Conservation (phyloP, 2,113 vertebrate genomes). For the Myotis davidii region DNA sequence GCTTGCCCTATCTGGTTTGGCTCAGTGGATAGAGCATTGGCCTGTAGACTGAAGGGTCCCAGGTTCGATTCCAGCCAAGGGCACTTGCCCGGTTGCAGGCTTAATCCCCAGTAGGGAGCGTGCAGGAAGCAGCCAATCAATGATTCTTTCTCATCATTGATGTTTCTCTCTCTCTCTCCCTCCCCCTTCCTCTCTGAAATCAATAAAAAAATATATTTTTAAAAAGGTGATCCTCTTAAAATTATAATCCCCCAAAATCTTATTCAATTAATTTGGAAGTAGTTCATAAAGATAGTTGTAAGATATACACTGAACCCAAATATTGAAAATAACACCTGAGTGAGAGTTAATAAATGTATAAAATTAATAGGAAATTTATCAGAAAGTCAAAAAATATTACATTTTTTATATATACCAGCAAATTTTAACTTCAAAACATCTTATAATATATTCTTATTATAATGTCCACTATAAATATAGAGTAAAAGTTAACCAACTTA, state of each 20-base stretch:
- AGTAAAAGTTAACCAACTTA: rapidly evolving
- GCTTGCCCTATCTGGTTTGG: too few species aligned
- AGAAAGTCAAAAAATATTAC: neutral
- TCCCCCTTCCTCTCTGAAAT: too few species aligned
- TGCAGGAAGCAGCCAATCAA: too few species aligned
- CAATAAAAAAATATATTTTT: too few species aligned
- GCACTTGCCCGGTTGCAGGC: too few species aligned
- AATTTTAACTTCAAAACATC: neutral
- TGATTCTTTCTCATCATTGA: too few species aligned
- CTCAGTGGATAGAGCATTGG: too few species aligned
- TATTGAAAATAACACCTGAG: neutral
- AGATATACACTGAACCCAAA: neutral
- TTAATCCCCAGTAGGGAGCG: too few species aligned
- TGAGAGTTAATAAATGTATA: neutral
- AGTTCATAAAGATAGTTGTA: neutral
- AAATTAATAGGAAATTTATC: neutral
- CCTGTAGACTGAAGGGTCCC: too few species aligned
- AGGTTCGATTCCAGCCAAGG: too few species aligned
- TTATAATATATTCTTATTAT: neutral
- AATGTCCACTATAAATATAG: neutral
- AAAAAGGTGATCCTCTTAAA: neutral
- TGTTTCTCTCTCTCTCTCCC: too few species aligned
- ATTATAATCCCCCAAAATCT: neutral
- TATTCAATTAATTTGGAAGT: neutral
- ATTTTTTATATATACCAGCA: neutral